A percentile compares a stretch with the other conserved stretches of the same genome.
Evolutionary conservation across 2,113 vertebrate genomes (phyloP).

Genomic region (Lathamus discolor): DNA sequence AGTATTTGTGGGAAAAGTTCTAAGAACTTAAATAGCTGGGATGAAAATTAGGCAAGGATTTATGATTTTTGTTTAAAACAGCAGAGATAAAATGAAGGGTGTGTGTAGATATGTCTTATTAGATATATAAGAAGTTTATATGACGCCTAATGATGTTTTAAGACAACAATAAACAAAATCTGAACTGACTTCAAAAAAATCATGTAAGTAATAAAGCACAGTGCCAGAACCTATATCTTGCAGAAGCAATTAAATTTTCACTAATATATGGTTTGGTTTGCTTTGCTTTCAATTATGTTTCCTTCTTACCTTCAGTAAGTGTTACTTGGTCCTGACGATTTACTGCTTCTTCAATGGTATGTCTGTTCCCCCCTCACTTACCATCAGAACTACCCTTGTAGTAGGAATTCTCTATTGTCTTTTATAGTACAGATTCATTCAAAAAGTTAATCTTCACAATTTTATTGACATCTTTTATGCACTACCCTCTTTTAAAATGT

Average conservation of each 20-base stretch:
- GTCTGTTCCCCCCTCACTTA: not conserved
- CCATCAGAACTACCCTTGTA: not conserved
- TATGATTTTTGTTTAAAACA: not conserved
- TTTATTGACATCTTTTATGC: not conserved
- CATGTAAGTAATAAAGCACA: not conserved
- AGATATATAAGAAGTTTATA: not conserved
- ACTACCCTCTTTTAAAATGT: not conserved
- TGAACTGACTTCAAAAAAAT: not conserved
- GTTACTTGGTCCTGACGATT: not conserved
- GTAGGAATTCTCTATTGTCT: not conserved
- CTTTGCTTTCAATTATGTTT: not conserved
- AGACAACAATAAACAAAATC: not conserved
- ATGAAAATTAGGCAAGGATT: not conserved
- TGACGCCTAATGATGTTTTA: not conserved
- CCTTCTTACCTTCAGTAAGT: not conserved
- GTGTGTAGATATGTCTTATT: not conserved
- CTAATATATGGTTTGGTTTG: not conserved
- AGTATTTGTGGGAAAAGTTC: not conserved
- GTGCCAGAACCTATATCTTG: not conserved
- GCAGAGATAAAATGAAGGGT: not conserved
- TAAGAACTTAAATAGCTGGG: not conserved
- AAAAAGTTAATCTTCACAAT: not conserved
- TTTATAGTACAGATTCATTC: not conserved
- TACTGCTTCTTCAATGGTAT: not conserved
- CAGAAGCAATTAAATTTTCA: not conserved